Evolutionary conservation across 2,113 vertebrate species (phyloP).

Genomic region (Apaloderma vittatum): DNA sequence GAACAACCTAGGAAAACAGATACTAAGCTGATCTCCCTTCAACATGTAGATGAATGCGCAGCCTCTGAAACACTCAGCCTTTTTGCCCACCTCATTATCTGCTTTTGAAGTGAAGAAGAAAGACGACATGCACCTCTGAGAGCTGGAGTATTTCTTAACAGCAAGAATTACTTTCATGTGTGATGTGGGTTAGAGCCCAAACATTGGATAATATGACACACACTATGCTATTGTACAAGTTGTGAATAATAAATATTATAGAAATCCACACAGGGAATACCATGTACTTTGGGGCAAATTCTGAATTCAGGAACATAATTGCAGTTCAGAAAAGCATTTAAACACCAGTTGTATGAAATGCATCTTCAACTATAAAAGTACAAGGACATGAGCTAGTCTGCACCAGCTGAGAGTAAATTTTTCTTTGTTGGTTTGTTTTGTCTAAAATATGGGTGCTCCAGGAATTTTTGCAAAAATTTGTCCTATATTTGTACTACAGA

Average conservation of each 20-base stretch:
- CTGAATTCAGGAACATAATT: not conserved
- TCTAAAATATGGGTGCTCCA: not conserved
- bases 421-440: not conserved
- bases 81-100: constrained; percentile 31
- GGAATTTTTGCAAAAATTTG: not conserved
- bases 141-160: constrained; percentile 12
- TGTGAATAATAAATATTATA: constrained; percentile 31
- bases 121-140: constrained; percentile 15
- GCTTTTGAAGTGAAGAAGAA: constrained; percentile 54
- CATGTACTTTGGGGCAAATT: not conserved
- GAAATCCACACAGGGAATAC: not conserved
- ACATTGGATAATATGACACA: not conserved
- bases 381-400: not conserved
- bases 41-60: constrained; percentile 10
- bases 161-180: constrained; percentile 20
- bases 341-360: not conserved
- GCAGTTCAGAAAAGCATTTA: not conserved
- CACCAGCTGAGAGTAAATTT: not conserved
- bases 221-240: not conserved
- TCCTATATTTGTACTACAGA: not conserved
- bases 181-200: constrained; percentile 4
- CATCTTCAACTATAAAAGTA: not conserved
- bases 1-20: not conserved
- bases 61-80: constrained; percentile 7
- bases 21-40: not conserved